Evolutionary conservation across 2,113 vertebrate genomes (phyloP), one percentile per base, ranked within the genome.

Genomic region (Phaetusa simplex): DNA sequence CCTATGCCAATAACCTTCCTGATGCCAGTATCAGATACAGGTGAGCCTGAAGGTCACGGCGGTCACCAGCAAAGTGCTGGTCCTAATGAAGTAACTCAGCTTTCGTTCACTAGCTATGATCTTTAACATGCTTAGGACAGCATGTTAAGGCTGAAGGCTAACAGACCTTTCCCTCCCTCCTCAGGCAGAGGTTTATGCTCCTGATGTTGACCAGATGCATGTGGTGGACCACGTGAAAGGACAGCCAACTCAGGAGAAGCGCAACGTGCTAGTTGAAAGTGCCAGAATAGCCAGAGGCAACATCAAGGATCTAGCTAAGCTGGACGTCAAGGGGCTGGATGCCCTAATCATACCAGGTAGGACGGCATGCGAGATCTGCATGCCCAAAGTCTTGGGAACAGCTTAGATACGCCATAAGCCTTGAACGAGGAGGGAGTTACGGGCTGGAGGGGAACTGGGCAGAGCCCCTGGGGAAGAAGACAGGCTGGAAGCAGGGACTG

Each of bases 301-400:
- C 73, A 98, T 99, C 94, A 98, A 98, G 91, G 98, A 99, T 36
- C 97, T 99, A n/a, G 97, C 98, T 0, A 84, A 97, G n/a, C 97
- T 99, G 92, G 97, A 96, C 11, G 98, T 97, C 77, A 97, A 98
- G 71, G 98, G 98, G 36, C 95, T 98, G 55, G 99, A 99, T 40
- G 99, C 99, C 26, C 70, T 99, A 5, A 98, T 99, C 79, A 98
- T 99, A 88, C 99, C 99, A 98, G 99, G 99, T 99, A 30, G 83
- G 87, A 38, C 0, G 3, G 34, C 8, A 6, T 0, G 29, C 1
- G 13, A 49, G 40, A 4, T 22, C 38, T 74, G 81, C 59, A 19
- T 2, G 9, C 5, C 34, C 64, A 8, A 2, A 4, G 6, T 13
- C 36, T 56, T 56, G 47, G 76, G 71, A 50, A 17, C 58, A 24